Evolutionary conservation across 2,113 vertebrate genomes (phyloP).

Genomic region (Alosa alosa): DNA sequence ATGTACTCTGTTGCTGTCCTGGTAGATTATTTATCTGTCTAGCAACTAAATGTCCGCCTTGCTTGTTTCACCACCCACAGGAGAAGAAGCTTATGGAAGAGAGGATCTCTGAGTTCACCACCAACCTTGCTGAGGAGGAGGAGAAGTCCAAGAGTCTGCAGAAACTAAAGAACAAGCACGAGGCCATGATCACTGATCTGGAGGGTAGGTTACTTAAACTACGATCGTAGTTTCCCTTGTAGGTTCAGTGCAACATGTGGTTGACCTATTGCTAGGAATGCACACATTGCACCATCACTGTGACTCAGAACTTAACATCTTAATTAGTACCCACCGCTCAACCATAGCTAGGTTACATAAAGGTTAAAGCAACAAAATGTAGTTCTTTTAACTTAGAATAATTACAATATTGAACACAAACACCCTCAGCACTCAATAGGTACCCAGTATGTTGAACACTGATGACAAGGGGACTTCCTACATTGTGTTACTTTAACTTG

Average conservation of each 20-base stretch:
- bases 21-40: neutral
- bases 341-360: too few species aligned
- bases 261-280: neutral
- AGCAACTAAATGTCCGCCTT: neutral
- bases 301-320: too few species aligned
- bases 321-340: too few species aligned
- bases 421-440: too few species aligned
- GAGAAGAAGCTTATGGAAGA: slow-evolving; percentile 96
- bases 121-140: slow-evolving; percentile 93
- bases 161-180: slow-evolving; percentile 96
- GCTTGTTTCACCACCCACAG: slow-evolving; percentile 59
- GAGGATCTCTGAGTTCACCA: slow-evolving; percentile 90
- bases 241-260: neutral
- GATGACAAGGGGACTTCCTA: neutral
- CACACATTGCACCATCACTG: too few species aligned
- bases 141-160: slow-evolving; percentile 98
- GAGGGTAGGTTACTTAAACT: slow-evolving; percentile 79
- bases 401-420: too few species aligned
- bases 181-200: slow-evolving; percentile 97
- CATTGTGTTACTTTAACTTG: neutral
- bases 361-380: too few species aligned
- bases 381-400: too few species aligned
- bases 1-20: neutral
- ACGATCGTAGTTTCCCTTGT: neutral
- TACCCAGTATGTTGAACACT: neutral